Base-by-base conservation (phyloP, 2,888 invertebrate genomes). In the Xestia c-nigrum region DNA sequence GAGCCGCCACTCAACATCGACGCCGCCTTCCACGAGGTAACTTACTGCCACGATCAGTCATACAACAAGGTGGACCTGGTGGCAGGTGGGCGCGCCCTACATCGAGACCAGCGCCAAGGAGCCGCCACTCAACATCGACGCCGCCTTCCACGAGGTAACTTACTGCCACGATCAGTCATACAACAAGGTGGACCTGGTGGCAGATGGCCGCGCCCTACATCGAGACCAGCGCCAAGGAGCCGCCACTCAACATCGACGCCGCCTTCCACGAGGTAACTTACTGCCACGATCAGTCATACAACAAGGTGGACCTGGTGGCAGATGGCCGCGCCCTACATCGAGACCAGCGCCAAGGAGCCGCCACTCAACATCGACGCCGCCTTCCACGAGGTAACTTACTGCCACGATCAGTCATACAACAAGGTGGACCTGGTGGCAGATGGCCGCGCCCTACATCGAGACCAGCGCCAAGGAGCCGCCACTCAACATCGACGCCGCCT, bases 391-490 rank as follows among this genome's bases (percentile, higher is more conserved):
- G 98, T 98, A 47, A 19, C 19, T 7, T 19, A 19, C 50, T 19
- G 3, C 3, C 6, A 3, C 19, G 19, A 2, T 19, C 50, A 1
- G 3, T 31, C 31, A 31, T 31, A 40, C 71, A 99, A 99, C 96
- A 99, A 99, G 97, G 94, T 31, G 31, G 31, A 31, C 31, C 31
- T 31, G 31, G 31, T 31, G 98, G 70, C 96, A 96, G 89, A 96
- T 98, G 83, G 97, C 96, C 77, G 98, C 98, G 91, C 98, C 98
- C 47, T 99, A 99, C 95, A 98, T 99, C 90, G 99, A 99, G 97
- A 99, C 99, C 83, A 98, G 98, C 95, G 99, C 99, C 90, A 99
- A 99, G 97, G 98, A 99, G 96, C 99, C 99, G 84, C 99, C 99
- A 78, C 97, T 98, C 82, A 99, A 99, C 95, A 98, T 99, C 70